A percentile compares a stretch with the other conserved stretches of the same genome.
These are phyloP conservation scores for Thomomys bottae DNA, from an alignment of 2,113 vertebrate genomes.

Conservation along the genomic window DNA sequence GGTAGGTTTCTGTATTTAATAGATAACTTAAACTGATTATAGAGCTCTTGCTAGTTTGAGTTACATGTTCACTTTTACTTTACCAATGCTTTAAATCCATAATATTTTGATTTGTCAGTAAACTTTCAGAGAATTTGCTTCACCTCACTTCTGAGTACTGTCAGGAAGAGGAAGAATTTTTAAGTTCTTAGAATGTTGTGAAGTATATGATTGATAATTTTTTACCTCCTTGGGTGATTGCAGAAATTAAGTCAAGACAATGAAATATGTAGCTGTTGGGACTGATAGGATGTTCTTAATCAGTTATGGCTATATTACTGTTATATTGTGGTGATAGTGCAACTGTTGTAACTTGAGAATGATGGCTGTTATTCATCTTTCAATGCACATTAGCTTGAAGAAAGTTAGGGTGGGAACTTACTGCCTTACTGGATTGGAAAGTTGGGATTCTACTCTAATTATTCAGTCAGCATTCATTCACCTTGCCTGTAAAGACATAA, in stretches of 20 bases:
- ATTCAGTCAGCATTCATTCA: background rate
- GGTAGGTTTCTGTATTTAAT: background rate
- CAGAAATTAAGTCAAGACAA: slow-evolving; percentile 4
- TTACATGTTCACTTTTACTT: background rate
- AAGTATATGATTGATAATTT: background rate
- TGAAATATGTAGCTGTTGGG: background rate
- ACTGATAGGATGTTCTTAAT: background rate
- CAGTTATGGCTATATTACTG: background rate
- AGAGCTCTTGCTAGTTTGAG: background rate
- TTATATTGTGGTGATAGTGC: background rate
- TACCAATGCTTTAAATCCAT: background rate
- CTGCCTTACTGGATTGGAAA: background rate
- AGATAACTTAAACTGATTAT: background rate
- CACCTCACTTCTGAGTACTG: slow-evolving; percentile 22
- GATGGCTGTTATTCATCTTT: background rate
- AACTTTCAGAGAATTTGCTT: background rate
- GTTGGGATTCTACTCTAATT: background rate
- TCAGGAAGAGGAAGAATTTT: background rate
- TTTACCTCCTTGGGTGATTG: background rate
- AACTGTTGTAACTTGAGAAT: background rate
- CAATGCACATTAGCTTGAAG: background rate
- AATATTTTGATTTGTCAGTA: slow-evolving; percentile 21
- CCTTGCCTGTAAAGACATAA: background rate
- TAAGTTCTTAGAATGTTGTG: background rate
- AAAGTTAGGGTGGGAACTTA: background rate